Evolutionary conservation across 2,797 vertebrate genomes (phyloP).

Genomic region (Harpagifer antarcticus): DNA sequence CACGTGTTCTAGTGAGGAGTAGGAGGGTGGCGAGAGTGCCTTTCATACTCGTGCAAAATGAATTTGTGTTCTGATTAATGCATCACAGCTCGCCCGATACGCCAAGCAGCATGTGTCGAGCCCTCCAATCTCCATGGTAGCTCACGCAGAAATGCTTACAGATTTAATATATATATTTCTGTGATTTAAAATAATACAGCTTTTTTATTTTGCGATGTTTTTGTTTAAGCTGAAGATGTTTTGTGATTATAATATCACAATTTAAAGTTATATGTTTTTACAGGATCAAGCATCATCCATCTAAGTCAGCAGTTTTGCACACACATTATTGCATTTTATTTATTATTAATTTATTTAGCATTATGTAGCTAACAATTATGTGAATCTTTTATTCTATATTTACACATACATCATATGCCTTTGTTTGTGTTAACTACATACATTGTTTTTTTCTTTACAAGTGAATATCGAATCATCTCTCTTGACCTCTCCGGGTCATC

Average conservation of each 20-base stretch:
- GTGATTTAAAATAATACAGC: neutral
- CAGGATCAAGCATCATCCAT: neutral
- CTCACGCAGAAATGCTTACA: conserved; percentile 1
- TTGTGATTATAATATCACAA: neutral
- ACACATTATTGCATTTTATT: no score
- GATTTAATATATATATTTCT: conserved; percentile 6
- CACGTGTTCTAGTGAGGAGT: conserved; percentile 56
- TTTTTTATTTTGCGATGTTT: conserved; percentile 8
- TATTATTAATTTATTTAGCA: neutral
- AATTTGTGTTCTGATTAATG: conserved; percentile 59
- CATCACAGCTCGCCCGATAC: conserved; percentile 44
- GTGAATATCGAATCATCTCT: conserved; percentile 5
- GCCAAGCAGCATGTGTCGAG: conserved; percentile 56
- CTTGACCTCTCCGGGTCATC: conserved; percentile 15
- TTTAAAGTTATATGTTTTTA: neutral
- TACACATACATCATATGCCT: neutral
- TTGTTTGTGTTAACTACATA: neutral
- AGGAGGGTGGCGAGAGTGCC: conserved; percentile 60
- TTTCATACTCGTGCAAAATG: conserved; percentile 58
- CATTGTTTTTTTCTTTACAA: neutral
- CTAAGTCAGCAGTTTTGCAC: neutral
- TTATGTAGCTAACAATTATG: neutral
- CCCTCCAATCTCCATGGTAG: conserved; percentile 29
- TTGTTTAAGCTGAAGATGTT: conserved; percentile 3
- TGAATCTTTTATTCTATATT: neutral